Evolutionary conservation across 2,113 vertebrate species (phyloP).

Genomic region (Ictalurus punctatus): DNA sequence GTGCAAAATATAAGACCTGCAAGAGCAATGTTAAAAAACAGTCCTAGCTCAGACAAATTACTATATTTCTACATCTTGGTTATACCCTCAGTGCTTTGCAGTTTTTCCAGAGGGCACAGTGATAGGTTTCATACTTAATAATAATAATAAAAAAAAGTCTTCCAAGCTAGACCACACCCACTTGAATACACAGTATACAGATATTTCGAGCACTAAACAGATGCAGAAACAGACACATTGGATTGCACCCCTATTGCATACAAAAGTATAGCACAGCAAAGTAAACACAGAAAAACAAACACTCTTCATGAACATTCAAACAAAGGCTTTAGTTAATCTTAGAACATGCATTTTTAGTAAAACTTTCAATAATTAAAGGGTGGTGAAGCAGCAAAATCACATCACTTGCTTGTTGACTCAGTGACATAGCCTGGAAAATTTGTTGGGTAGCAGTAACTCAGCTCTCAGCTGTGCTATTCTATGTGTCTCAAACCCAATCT

Average conservation of each 20-base stretch:
- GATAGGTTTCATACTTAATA: background rate
- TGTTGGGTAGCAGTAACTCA: background rate
- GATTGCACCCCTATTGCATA: background rate
- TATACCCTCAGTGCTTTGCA: background rate
- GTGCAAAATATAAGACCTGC: background rate
- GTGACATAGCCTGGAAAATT: background rate
- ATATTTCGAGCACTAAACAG: background rate
- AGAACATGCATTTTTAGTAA: background rate
- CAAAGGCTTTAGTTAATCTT: background rate
- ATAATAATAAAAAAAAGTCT: background rate
- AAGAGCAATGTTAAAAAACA: background rate
- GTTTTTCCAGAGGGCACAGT: background rate
- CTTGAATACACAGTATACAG: background rate
- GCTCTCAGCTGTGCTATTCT: conserved; percentile 1
- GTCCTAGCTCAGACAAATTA: background rate
- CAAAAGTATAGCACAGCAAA: background rate
- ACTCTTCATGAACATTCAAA: background rate
- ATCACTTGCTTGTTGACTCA: background rate
- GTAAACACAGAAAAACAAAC: background rate
- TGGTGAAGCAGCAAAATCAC: background rate
- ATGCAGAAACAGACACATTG: background rate
- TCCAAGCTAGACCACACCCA: background rate
- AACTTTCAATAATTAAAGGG: background rate
- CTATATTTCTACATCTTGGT: background rate
- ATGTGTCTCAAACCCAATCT: background rate